phyloP scores from a whole-genome alignment of 2,797 vertebrate genomes.

The Dermochelys coriacea region DNA sequence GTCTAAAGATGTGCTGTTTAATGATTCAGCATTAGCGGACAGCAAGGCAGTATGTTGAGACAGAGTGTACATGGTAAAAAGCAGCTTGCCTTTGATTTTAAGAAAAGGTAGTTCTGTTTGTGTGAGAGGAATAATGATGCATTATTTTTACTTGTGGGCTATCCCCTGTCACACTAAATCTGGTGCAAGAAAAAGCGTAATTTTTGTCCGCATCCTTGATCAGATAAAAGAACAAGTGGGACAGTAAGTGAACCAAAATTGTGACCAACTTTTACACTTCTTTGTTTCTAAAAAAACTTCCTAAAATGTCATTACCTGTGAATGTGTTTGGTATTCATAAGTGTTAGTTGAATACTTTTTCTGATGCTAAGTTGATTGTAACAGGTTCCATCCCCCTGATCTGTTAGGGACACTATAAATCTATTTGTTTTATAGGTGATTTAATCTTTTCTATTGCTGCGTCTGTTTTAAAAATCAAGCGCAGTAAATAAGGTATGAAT shows the following conservation, averaged over 20 bases:
- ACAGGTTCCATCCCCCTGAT: background rate
- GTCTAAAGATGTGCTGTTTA: background rate
- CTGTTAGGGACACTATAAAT: background rate
- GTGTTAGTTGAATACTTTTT: background rate
- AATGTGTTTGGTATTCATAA: background rate
- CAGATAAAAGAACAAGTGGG: background rate
- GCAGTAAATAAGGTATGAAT: background rate
- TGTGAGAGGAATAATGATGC: background rate
- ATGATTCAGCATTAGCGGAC: background rate
- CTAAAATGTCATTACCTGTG: background rate
- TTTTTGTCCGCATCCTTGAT: background rate
- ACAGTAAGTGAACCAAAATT: background rate
- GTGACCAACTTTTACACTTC: background rate
- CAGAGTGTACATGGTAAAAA: background rate
- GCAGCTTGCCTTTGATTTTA: background rate
- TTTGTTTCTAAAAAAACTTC: background rate
- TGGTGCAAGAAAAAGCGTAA: background rate
- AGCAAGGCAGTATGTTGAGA: background rate
- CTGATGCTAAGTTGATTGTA: background rate
- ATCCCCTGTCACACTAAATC: background rate
- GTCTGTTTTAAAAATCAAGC: background rate
- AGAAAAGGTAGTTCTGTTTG: background rate
- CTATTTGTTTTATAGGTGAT: background rate
- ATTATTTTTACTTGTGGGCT: background rate
- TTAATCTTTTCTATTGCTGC: background rate